Evolutionary conservation across 2,797 vertebrate species (phyloP).

Genomic region (Poeciliopsis turneri): DNA sequence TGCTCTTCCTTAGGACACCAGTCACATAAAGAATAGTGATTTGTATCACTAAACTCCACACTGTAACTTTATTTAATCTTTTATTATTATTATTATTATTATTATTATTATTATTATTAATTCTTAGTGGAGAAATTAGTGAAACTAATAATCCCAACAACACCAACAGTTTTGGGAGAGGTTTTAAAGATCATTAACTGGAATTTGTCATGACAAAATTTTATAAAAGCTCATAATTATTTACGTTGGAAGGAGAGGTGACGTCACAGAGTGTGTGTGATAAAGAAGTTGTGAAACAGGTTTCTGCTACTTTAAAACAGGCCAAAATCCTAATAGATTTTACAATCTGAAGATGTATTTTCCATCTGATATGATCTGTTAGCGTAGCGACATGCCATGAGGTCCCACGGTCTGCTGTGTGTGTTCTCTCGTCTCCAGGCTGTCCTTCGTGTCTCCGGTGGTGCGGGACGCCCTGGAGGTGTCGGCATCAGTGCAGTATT

Average conservation of each 20-base stretch:
- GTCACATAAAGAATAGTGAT: too few species aligned
- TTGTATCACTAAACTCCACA: too few species aligned
- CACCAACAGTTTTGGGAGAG: too few species aligned
- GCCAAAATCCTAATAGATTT: neutral
- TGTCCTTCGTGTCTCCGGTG: constrained; percentile 72
- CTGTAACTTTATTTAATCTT: too few species aligned
- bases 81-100: too few species aligned
- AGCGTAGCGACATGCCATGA: neutral
- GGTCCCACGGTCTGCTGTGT: neutral
- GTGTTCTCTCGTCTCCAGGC: constrained; percentile 53
- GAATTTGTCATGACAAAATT: neutral
- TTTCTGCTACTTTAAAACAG: neutral
- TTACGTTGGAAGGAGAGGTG: neutral
- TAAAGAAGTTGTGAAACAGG: neutral
- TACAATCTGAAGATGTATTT: neutral
- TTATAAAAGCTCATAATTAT: neutral
- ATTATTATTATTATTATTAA: too few species aligned
- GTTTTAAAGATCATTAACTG: neutral
- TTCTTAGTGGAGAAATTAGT: too few species aligned
- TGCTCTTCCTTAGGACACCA: too few species aligned
- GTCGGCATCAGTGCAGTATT: constrained; percentile 59
- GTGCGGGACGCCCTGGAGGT: constrained; percentile 68
- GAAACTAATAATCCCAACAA: too few species aligned
- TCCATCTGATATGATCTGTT: neutral
- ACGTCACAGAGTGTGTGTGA: neutral